A percentile compares a stretch with the other conserved stretches of the same genome.
Evolutionary conservation across 2,888 invertebrate genomes (phyloP).

Genomic region (Lamellibrachia columna): DNA sequence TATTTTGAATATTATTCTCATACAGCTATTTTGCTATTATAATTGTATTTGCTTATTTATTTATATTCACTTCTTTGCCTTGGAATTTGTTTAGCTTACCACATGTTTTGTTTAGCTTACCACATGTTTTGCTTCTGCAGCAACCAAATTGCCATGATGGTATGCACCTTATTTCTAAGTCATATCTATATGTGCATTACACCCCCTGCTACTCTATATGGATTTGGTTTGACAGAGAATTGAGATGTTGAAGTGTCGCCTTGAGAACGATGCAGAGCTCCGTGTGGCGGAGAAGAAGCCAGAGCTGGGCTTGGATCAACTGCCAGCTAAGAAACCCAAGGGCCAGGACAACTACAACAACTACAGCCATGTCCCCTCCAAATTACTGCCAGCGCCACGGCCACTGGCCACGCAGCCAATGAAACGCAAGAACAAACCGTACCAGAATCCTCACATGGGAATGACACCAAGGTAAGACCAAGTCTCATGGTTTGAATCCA

Average conservation of each 20-base stretch:
- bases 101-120: too few species aligned
- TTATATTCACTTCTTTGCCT: too few species aligned
- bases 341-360: background rate
- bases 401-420: background rate
- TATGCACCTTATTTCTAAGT: too few species aligned
- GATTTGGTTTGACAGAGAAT: background rate
- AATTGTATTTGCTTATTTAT: too few species aligned
- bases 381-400: background rate
- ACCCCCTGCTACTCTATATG: too few species aligned
- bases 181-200: too few species aligned
- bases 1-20: too few species aligned
- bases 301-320: background rate
- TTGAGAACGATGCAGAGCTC: background rate
- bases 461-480: background rate
- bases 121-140: too few species aligned
- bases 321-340: background rate
- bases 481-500: too few species aligned
- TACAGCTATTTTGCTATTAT: too few species aligned
- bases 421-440: conserved; percentile 11
- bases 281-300: background rate
- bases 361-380: background rate
- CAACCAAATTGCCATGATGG: too few species aligned
- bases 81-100: too few species aligned
- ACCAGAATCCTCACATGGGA: background rate
- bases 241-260: background rate